Evolutionary conservation across 2,797 vertebrate genomes (phyloP), one percentile per base, ranked within the genome.

Genomic region (Arnoldichthys spilopterus): DNA sequence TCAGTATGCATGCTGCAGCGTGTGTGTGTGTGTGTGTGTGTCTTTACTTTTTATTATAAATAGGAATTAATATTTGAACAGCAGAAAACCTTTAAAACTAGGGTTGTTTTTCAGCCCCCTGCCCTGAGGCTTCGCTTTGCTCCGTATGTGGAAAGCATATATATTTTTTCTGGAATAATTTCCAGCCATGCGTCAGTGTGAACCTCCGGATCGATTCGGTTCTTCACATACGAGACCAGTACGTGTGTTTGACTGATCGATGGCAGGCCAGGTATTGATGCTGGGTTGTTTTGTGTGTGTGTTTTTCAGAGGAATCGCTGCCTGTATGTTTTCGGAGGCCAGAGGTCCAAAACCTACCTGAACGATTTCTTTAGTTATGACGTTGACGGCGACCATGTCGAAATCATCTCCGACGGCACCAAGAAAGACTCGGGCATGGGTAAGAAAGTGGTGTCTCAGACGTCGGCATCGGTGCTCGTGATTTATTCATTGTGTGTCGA

Each of bases 351-450:
- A 92, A 99, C 98, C 0, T 99, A 99, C 43, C 94, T 99, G 85
- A 99, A 99, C 7, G 98, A 99, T 88, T 99, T 99, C 93, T 99
- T 99, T 91, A 99, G 98, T 87, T 99, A 99, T 0, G 97, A 99
- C 16, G 98, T 99, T 66, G 98, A 99, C 34, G 95, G 93, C 20
- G 96, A 99, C 86, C 98, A 99, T 0, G 97, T 99, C 62, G 98
- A 99, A 84, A 98, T 99, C 81, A 99, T 99, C 87, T 99, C 98
- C 3, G 98, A 99, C 24, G 98, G 98, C 84, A 99, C 98, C 0
- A 99, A 99, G 91, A 99, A 99, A 84, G 98, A 99, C 92, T 99
- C 98, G 0, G 98, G 98, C 80, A 99, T 99, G 97, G 98, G 98
- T 99, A 76, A 45, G 72, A 32, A 45, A 18, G 18, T 5, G 49